Percentiles rank a stretch among this genome's conserved stretches.
These are phyloP conservation scores for Sander vitreus DNA, from an alignment of 2,113 vertebrate species.

Conservation along the genomic window DNA sequence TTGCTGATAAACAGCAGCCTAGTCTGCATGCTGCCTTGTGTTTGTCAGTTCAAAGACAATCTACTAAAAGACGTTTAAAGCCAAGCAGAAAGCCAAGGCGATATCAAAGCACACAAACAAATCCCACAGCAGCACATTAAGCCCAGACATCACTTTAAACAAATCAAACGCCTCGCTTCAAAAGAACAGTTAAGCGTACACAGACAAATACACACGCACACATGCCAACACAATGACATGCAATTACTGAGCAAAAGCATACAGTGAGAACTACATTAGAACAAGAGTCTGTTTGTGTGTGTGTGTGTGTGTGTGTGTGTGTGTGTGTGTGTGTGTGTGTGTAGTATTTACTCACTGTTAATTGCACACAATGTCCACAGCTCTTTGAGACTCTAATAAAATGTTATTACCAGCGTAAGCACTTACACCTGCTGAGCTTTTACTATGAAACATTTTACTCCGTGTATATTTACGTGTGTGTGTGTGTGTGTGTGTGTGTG, in stretches of 20 bases:
- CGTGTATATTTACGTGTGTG: conserved; percentile 20
- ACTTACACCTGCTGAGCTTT: conserved; percentile 76
- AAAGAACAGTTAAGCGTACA: conserved; percentile 66
- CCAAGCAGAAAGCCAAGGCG: conserved; percentile 68
- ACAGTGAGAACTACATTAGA: conserved; percentile 16
- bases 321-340: conserved; percentile 39
- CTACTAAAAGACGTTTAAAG: conserved; percentile 73
- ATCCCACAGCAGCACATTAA: conserved; percentile 80
- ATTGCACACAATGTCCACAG: conserved; percentile 66
- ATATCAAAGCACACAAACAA: conserved; percentile 83
- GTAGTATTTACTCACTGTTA: conserved; percentile 61
- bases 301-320: conserved; percentile 23
- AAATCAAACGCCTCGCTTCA: conserved; percentile 81
- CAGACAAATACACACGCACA: conserved; percentile 63
- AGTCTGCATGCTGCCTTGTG: conserved; percentile 51
- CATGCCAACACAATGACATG: conserved; percentile 62
- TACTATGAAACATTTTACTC: conserved; percentile 43
- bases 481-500: conserved; percentile 3
- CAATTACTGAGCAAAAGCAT: conserved; percentile 51
- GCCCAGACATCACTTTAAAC: conserved; percentile 79
- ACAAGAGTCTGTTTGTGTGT: conserved; percentile 9
- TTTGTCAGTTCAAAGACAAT: conserved; percentile 76
- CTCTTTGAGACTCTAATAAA: conserved; percentile 76
- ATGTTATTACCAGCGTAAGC: conserved; percentile 75
- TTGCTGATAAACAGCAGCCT: conserved; percentile 49